Percentiles rank a stretch among this genome's conserved stretches.
phyloP scores from a whole-genome alignment of 2,797 vertebrate genomes.

The Chiroxiphia lanceolata region DNA sequence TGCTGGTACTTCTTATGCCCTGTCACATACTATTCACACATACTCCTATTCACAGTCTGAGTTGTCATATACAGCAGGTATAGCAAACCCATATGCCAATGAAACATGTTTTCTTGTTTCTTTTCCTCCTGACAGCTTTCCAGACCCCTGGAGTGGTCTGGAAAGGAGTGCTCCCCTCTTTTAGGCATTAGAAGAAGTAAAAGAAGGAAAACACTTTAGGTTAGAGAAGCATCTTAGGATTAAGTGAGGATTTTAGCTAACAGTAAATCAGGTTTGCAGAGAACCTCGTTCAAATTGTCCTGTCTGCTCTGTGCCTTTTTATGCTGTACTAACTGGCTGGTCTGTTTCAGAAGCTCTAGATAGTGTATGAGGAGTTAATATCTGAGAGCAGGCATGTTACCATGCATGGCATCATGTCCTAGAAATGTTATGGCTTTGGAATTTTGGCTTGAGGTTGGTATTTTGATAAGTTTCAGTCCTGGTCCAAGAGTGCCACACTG shows the following conservation, averaged over 20 bases:
- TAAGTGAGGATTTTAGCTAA: not conserved
- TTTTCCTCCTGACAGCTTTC: not conserved
- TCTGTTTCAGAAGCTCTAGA: not conserved
- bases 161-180: not conserved
- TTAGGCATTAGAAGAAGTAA: not conserved
- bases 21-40: not conserved
- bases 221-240: not conserved
- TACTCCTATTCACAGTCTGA: not conserved
- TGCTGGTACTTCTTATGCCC: not conserved
- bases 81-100: not conserved
- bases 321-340: not conserved
- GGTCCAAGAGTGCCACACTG: not conserved
- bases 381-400: not conserved
- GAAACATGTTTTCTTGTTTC: not conserved
- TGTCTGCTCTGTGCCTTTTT: not conserved
- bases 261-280: not conserved
- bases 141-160: not conserved
- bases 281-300: not conserved
- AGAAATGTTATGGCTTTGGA: not conserved
- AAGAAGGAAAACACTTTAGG: not conserved
- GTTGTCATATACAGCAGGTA: not conserved
- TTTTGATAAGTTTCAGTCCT: not conserved
- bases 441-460: not conserved
- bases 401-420: too few relatives aligned
- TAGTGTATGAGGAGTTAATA: not conserved